phyloP scores from a whole-genome alignment of 1,140 invertebrate species.

The Dinoponera quadriceps region DNA sequence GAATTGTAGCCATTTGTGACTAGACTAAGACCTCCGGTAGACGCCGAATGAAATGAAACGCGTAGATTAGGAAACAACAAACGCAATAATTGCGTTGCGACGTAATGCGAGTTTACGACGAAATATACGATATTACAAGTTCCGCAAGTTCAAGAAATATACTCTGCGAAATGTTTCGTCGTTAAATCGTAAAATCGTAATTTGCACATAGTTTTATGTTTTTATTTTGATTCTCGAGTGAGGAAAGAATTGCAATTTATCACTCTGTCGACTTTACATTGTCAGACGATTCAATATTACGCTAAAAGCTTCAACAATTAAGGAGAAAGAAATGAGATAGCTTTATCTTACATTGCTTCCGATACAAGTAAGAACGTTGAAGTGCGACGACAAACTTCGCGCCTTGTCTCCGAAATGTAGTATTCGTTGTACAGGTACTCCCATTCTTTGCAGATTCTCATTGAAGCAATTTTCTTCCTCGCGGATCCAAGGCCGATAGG shows the following conservation, averaged over 20 bases:
- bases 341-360: constrained; percentile 62
- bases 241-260: constrained; percentile 1
- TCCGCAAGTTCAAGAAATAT: background rate
- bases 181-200: constrained; percentile 9
- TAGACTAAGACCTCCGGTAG: no score
- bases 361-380: constrained; percentile 89
- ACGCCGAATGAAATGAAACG: no score
- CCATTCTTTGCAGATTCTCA: constrained; percentile 88
- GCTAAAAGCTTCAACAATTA: background rate
- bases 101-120: background rate
- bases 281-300: background rate
- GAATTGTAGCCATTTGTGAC: constrained; percentile 12
- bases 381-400: constrained; percentile 89
- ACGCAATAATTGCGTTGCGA: background rate
- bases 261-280: background rate
- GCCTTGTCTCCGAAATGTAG: constrained; percentile 89
- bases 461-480: constrained; percentile 93
- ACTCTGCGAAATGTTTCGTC: constrained; percentile 16
- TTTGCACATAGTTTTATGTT: constrained; percentile 17
- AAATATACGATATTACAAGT: constrained; percentile 20
- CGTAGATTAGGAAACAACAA: background rate
- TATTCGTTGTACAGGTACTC: constrained; percentile 87
- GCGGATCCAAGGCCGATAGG: constrained; percentile 92
- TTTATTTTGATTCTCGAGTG: constrained; percentile 3
- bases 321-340: background rate